Evolutionary conservation across 1,140 invertebrate species (phyloP).

Genomic region (Olivierus martensii): DNA sequence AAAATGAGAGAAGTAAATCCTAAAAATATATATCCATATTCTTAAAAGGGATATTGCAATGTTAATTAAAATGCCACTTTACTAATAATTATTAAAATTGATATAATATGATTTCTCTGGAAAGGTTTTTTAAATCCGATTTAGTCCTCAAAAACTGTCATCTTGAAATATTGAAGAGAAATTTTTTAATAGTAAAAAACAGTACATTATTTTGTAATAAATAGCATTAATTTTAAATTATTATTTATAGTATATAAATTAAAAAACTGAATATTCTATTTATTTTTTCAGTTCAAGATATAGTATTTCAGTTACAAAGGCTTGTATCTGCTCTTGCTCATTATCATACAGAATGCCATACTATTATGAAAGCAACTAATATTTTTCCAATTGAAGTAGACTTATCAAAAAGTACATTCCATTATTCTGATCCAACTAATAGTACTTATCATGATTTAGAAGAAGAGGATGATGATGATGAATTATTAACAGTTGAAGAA

Average conservation of each 20-base stretch:
- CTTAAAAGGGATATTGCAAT: too few relatives aligned
- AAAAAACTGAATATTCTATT: constrained; percentile 4
- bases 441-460: constrained; percentile 17
- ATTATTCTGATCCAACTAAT: constrained; percentile 21
- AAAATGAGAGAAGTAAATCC: too few relatives aligned
- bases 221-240: too few relatives aligned
- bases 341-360: constrained; percentile 47
- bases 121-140: too few relatives aligned
- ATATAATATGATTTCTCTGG: too few relatives aligned
- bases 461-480: constrained; percentile 16
- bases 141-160: too few relatives aligned
- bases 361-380: constrained; percentile 49
- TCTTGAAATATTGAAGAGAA: too few relatives aligned
- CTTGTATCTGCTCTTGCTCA: constrained; percentile 64
- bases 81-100: too few relatives aligned
- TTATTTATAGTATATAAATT: neutral
- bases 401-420: constrained; percentile 74
- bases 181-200: too few relatives aligned
- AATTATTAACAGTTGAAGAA: constrained; percentile 13
- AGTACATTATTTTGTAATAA: too few relatives aligned
- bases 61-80: too few relatives aligned
- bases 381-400: constrained; percentile 96
- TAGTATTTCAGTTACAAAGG: constrained; percentile 68
- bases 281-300: constrained; percentile 55
- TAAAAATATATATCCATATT: too few relatives aligned